Evolutionary conservation across 2,888 invertebrate genomes (phyloP), one percentile per base, ranked within the genome.

Genomic region (Anagyrus pseudococci): DNA sequence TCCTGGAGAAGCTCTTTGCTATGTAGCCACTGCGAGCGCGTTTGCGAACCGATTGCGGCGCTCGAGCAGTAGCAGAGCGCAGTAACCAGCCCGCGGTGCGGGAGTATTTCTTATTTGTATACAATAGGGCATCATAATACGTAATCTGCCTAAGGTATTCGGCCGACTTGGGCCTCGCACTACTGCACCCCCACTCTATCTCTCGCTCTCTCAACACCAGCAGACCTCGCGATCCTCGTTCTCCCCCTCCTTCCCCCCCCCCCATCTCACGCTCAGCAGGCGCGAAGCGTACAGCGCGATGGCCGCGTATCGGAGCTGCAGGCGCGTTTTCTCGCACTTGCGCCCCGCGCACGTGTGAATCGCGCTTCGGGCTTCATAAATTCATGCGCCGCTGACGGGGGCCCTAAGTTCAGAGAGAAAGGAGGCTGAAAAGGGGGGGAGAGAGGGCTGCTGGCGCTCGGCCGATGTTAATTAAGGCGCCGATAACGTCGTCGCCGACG

Each of bases 51-150:
- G 7, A 37, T 37, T 13, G 15, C 37, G 8, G n/a, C n/a, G n/a
- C n/a, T n/a, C n/a, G n/a, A n/a, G n/a, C n/a, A n/a, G n/a, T 37
- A 10, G 37, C 37, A 37, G 15, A 13, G 33, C 43, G 43, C 43
- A 62, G 59, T n/a, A 46, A 53, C 25, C 49, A 52, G 57, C 60
- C 57, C 56, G 62, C 65, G 68, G 69, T 65, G n/a, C n/a, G 70
- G 69, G 69, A 60, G 74, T 76, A 77, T 78, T 78, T 78, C 77
- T 78, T 76, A 77, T 78, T 78, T 78, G 78, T 78, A 79, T 79
- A 79, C 78, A 78, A 78, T 78, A 76, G 78, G 71, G 73, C 74
- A 78, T 77, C 77, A 75, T 77, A 77, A 77, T 77, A 75, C 75
- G 73, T 75, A 77, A 78, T 77, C 75, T 75, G 73, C 73, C 71